These are phyloP conservation scores for Alentia gelatinosa DNA, from an alignment of 2,888 invertebrate species.

Conservation along the genomic window DNA sequence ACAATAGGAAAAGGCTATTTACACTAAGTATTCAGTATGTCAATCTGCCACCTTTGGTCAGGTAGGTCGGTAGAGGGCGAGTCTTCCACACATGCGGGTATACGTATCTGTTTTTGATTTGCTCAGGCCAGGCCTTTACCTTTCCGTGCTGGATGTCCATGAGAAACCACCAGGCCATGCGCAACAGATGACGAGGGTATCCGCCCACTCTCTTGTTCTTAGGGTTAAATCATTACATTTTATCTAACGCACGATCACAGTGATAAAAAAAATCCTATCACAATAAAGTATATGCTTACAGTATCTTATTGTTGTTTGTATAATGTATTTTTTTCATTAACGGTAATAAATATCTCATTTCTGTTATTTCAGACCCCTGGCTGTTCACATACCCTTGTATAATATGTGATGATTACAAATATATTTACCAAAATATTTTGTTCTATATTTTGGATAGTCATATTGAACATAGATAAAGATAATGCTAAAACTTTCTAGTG, in stretches of 20 bases:
- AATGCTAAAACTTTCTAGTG: too few species aligned
- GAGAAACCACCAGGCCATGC: not conserved
- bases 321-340: not conserved
- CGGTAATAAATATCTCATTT: not conserved
- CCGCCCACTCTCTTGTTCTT: not conserved
- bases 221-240: too few species aligned
- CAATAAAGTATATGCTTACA: too few species aligned
- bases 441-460: not conserved
- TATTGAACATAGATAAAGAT: too few species aligned
- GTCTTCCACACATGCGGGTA: conserved; percentile 73
- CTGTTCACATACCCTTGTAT: not conserved
- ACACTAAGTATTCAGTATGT: too few species aligned
- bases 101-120: conserved; percentile 62
- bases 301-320: not conserved
- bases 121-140: conserved; percentile 25
- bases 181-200: conserved; percentile 11
- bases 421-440: not conserved
- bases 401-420: not conserved
- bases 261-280: too few species aligned
- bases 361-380: not conserved
- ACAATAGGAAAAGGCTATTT: too few species aligned
- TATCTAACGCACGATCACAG: too few species aligned
- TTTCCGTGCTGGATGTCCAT: not conserved
- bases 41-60: too few species aligned
- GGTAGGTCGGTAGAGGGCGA: conserved; percentile 34